A percentile compares a stretch with the other conserved stretches of the same genome.
phyloP scores from a whole-genome alignment of 2,888 invertebrate species.

The Xylocampa areola region DNA sequence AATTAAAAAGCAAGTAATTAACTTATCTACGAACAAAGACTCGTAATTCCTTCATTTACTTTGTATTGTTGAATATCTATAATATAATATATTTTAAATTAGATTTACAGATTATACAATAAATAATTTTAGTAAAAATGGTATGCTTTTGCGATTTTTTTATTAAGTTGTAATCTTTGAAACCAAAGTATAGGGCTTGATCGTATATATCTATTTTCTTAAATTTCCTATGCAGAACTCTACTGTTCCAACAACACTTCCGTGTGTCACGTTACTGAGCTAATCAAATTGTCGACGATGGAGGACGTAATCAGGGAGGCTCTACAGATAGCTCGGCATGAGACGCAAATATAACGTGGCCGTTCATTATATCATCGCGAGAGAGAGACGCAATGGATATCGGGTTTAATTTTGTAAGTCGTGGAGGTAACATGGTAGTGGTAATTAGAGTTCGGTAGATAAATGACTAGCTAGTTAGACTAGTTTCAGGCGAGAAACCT shows the following conservation, averaged over 20 bases:
- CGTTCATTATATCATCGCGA: constrained; percentile 46
- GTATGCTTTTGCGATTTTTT: too few relatives aligned
- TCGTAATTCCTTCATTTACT: too few relatives aligned
- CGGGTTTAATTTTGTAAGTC: constrained; percentile 12
- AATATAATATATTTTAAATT: too few relatives aligned
- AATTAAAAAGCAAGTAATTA: too few relatives aligned
- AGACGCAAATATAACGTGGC: constrained; percentile 63
- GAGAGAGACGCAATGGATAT: constrained; percentile 50
- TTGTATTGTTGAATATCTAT: too few relatives aligned
- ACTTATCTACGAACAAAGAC: too few relatives aligned
- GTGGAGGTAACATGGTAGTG: constrained; percentile 14
- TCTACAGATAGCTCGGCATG: constrained; percentile 68
- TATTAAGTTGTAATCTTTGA: too few relatives aligned
- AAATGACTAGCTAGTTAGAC: background rate
- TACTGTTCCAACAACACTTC: constrained; percentile 19
- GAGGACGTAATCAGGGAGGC: constrained; percentile 66
- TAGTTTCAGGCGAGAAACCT: background rate
- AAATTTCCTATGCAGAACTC: constrained; percentile 18
- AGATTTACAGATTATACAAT: too few relatives aligned
- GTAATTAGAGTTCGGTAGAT: constrained; percentile 6
- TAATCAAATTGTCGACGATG: constrained; percentile 70
- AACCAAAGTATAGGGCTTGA: background rate
- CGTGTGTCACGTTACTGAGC: constrained; percentile 52
- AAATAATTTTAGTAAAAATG: too few relatives aligned
- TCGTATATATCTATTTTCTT: constrained; percentile 28